Evolutionary conservation across 2,113 vertebrate genomes (phyloP).

Genomic region (Xenopus tropicalis): DNA sequence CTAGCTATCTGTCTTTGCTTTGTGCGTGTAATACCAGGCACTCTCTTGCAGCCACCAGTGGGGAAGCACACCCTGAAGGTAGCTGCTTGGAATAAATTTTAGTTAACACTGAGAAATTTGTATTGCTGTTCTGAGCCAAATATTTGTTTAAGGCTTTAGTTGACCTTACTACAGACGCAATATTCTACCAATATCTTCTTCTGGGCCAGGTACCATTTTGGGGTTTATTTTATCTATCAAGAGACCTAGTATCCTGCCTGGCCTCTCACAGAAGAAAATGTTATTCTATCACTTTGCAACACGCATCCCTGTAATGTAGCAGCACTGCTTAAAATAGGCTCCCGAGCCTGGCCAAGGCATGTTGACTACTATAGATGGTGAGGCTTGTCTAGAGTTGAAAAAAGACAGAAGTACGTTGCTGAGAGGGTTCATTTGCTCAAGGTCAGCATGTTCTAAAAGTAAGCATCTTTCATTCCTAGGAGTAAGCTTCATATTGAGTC

Average conservation of each 20-base stretch:
- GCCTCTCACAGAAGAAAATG: slow-evolving; percentile 52
- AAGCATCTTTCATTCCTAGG: slow-evolving; percentile 65
- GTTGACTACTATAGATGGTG: slow-evolving; percentile 98
- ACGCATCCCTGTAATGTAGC: slow-evolving; percentile 68
- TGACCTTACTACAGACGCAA: too few relatives aligned
- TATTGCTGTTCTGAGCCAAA: too few relatives aligned
- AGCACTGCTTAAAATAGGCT: slow-evolving; percentile 86
- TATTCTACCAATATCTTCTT: too few relatives aligned
- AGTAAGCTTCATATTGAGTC: slow-evolving; percentile 58
- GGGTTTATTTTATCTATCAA: background rate
- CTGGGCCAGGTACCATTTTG: too few relatives aligned
- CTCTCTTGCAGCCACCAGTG: too few relatives aligned
- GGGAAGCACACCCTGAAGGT: too few relatives aligned
- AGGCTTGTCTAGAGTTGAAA: slow-evolving; percentile 80
- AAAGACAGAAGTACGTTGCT: slow-evolving; percentile 80
- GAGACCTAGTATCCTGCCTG: background rate
- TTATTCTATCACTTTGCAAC: slow-evolving; percentile 66
- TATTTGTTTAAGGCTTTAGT: too few relatives aligned
- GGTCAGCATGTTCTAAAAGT: slow-evolving; percentile 82
- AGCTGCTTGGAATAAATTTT: too few relatives aligned
- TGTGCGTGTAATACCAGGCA: too few relatives aligned
- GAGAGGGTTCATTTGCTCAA: slow-evolving; percentile 79
- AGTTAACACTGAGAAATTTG: too few relatives aligned
- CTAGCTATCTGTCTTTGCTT: too few relatives aligned
- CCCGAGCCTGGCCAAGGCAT: slow-evolving; percentile 69